Conservation (phyloP, 2,888 invertebrate species). For the Slavum lentiscoides region DNA sequence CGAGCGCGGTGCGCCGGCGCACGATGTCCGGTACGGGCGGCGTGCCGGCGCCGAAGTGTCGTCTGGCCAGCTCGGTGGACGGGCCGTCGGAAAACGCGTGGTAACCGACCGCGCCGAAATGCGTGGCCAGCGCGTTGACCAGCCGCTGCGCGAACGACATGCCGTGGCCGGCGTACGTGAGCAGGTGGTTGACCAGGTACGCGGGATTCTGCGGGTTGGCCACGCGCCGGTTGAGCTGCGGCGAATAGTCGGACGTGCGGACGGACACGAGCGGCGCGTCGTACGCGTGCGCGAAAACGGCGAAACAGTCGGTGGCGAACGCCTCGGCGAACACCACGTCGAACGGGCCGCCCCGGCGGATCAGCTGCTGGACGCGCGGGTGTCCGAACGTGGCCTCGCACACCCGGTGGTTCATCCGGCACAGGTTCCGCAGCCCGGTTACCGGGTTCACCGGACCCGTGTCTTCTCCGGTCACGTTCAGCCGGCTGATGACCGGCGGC, state of each 20-base stretch:
- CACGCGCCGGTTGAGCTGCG: constrained; percentile 35
- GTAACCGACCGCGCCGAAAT: constrained; percentile 32
- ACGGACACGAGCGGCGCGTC: constrained; percentile 35
- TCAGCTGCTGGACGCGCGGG: constrained; percentile 10
- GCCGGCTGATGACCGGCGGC: constrained; percentile 25
- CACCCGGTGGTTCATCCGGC: constrained; percentile 44
- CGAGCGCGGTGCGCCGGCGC: constrained; percentile 25
- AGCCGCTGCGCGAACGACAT: constrained; percentile 38
- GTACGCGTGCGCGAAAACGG: constrained; percentile 31
- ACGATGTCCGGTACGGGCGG: constrained; percentile 36
- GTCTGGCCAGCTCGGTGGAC: constrained; percentile 40
- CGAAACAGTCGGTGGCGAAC: constrained; percentile 46
- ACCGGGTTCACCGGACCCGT: background rate
- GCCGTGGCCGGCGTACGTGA: constrained; percentile 10
- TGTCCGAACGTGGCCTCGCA: constrained; percentile 38
- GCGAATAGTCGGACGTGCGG: constrained; percentile 34
- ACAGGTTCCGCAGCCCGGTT: constrained; percentile 20
- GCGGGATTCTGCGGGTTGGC: constrained; percentile 48
- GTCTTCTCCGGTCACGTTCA: constrained; percentile 17
- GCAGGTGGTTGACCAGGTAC: constrained; percentile 44
- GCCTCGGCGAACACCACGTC: constrained; percentile 38
- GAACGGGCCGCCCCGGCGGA: background rate
- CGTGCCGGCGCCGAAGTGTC: constrained; percentile 30
- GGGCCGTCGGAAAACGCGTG: constrained; percentile 46
- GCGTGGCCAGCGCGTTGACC: constrained; percentile 42